These are phyloP conservation scores for Pholis gunnellus DNA, from an alignment of 2,113 vertebrate genomes.

Conservation along the genomic window DNA sequence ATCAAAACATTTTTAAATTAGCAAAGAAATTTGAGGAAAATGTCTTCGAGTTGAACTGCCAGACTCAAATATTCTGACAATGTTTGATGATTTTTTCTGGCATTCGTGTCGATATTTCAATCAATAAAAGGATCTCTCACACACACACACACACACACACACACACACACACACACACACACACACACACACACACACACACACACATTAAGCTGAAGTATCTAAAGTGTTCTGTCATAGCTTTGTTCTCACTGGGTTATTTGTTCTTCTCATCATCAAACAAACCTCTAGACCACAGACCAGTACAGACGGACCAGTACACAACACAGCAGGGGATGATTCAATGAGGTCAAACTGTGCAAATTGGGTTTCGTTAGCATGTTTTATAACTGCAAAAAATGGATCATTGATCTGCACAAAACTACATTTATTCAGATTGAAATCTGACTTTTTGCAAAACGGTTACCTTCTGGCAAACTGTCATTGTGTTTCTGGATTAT, in stretches of 20 bases:
- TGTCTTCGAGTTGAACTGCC: not conserved
- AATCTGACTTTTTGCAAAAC: not conserved
- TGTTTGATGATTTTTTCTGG: not conserved
- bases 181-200: conserved; percentile 13
- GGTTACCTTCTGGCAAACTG: not conserved
- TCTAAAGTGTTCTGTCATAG: conserved; percentile 10
- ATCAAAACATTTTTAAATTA: not conserved
- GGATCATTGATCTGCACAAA: not conserved
- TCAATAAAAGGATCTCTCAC: not conserved
- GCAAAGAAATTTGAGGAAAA: not conserved
- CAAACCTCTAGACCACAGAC: conserved; percentile 6
- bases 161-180: conserved; percentile 4
- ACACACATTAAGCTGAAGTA: not conserved
- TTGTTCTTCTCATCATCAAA: conserved; percentile 11
- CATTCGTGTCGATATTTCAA: not conserved
- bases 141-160: conserved; percentile 19
- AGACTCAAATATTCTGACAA: not conserved
- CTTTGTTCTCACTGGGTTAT: not conserved
- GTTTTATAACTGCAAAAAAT: not conserved
- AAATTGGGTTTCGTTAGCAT: not conserved
- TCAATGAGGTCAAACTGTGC: not conserved
- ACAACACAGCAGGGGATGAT: not conserved
- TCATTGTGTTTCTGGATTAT: not conserved
- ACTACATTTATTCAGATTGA: not conserved
- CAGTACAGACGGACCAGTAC: conserved; percentile 22